Conservation (phyloP, 2,797 vertebrate species). For the Sus cebifrons region DNA sequence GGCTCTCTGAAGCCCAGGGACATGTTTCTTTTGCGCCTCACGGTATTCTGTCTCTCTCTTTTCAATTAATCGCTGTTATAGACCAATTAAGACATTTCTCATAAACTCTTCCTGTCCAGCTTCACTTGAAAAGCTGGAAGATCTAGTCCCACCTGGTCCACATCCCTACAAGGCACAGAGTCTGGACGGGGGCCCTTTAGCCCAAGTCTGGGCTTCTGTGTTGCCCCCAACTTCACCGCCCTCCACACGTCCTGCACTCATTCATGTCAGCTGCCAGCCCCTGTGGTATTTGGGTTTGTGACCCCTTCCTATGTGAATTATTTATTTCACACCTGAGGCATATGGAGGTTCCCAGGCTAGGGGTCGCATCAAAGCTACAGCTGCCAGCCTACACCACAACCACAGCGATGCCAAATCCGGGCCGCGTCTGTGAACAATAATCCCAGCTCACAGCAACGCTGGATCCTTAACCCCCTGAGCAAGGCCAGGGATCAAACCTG, state of each 20-base stretch:
- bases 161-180: not conserved
- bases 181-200: not conserved
- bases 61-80: not conserved
- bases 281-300: not conserved
- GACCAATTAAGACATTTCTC: not conserved
- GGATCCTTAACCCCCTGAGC: too few species aligned
- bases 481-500: too few species aligned
- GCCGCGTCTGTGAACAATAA: too few species aligned
- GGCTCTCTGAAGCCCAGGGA: not conserved
- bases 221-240: not conserved
- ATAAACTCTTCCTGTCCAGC: not conserved
- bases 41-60: not conserved
- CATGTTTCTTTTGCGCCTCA: not conserved
- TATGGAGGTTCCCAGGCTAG: too few species aligned
- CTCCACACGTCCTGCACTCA: not conserved
- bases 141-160: rapidly evolving
- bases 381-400: too few species aligned
- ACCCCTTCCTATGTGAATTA: not conserved
- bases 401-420: too few species aligned
- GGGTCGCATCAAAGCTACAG: too few species aligned
- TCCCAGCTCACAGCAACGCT: too few species aligned
- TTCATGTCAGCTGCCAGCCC: not conserved
- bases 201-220: not conserved
- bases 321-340: too few species aligned
- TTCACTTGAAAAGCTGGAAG: not conserved